These are phyloP conservation scores for Spinus olivaceus DNA, from an alignment of 2,797 vertebrate genomes.

Conservation along the genomic window DNA sequence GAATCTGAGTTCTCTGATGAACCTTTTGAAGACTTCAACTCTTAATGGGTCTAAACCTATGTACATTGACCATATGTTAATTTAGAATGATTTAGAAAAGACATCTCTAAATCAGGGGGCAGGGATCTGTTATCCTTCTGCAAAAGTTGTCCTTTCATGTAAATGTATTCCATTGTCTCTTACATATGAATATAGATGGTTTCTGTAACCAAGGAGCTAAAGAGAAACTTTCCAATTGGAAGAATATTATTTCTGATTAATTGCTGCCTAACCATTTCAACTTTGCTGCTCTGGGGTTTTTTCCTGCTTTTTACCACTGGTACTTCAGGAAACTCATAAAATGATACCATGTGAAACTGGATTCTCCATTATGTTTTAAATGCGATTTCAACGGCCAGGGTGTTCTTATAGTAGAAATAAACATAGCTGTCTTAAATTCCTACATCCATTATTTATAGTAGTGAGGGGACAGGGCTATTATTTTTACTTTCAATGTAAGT, in stretches of 20 bases:
- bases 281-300: rapidly evolving
- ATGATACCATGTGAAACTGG: neutral
- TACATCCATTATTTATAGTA: neutral
- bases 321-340: neutral
- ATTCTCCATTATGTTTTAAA: neutral
- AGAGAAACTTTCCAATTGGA: neutral
- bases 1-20: constrained; percentile 27
- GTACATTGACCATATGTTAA: constrained; percentile 25
- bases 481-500: neutral
- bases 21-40: constrained; percentile 42
- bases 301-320: neutral
- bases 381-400: neutral
- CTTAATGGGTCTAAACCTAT: constrained; percentile 35
- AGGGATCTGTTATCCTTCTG: neutral
- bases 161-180: neutral
- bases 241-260: neutral
- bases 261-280: neutral
- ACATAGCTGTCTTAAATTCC: neutral
- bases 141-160: neutral
- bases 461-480: neutral
- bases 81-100: constrained; percentile 48
- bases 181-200: neutral
- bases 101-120: neutral
- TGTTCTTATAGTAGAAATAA: neutral
- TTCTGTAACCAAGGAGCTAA: neutral